Conservation (phyloP, 2,888 invertebrate genomes). For the Abrostola triplasia region DNA sequence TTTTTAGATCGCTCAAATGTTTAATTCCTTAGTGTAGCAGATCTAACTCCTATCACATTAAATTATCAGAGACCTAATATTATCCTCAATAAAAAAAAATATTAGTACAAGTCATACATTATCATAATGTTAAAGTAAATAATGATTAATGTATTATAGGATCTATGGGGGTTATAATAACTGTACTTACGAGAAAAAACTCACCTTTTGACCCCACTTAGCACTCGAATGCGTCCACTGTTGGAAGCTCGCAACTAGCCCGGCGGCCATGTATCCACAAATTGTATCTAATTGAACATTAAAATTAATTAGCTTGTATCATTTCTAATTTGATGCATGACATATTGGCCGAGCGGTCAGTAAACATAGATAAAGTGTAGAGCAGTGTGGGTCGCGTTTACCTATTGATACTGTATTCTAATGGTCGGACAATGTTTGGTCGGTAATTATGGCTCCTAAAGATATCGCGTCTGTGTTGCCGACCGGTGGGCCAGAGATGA, state of each 20-base stretch:
- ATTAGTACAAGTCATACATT: too few species aligned
- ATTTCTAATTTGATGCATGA: slow-evolving; percentile 34
- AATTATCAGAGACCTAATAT: too few species aligned
- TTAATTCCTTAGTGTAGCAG: too few species aligned
- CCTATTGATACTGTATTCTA: slow-evolving; percentile 10
- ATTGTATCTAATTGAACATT: slow-evolving; percentile 43
- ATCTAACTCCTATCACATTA: too few species aligned
- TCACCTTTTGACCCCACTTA: not conserved
- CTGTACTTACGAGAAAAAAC: too few species aligned
- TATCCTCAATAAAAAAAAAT: too few species aligned
- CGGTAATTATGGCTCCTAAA: slow-evolving; percentile 10
- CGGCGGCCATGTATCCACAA: slow-evolving; percentile 22
- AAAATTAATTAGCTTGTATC: slow-evolving; percentile 34
- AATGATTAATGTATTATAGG: too few species aligned
- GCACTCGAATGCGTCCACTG: not conserved
- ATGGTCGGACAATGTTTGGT: slow-evolving; percentile 25
- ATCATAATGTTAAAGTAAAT: too few species aligned
- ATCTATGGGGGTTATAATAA: too few species aligned
- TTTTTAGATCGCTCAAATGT: too few species aligned
- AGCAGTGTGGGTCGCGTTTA: not conserved
- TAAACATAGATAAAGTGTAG: slow-evolving; percentile 5
- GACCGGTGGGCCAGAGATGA: slow-evolving; percentile 1
- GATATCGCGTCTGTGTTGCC: slow-evolving; percentile 2
- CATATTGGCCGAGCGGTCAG: slow-evolving; percentile 4
- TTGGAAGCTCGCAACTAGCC: not conserved